Percentiles rank a stretch among this genome's conserved stretches.
These are phyloP conservation scores for Propithecus deckenii DNA, from an alignment of 2,797 vertebrate species.

Conservation along the genomic window DNA sequence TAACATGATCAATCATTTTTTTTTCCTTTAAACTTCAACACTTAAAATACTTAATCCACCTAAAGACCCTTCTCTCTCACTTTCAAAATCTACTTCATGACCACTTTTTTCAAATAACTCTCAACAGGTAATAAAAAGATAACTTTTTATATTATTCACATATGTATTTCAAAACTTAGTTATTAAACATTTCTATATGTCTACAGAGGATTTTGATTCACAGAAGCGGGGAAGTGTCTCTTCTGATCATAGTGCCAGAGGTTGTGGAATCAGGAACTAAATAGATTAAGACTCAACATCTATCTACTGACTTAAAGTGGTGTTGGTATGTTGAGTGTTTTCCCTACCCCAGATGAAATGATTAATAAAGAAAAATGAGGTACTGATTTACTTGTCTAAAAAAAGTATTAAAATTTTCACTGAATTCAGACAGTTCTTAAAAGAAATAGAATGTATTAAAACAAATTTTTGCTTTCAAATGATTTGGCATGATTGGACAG, in stretches of 20 bases:
- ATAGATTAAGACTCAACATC: background rate
- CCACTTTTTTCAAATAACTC: background rate
- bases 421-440: background rate
- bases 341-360: background rate
- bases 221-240: background rate
- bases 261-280: background rate
- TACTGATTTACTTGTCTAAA: background rate
- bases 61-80: background rate
- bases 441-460: background rate
- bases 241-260: background rate
- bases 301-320: background rate
- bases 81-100: background rate
- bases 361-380: background rate
- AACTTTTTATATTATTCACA: background rate
- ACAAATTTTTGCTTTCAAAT: background rate
- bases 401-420: background rate
- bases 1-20: background rate
- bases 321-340: background rate
- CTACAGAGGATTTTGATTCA: background rate
- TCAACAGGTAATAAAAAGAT: background rate
- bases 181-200: background rate
- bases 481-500: background rate
- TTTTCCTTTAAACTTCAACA: background rate
- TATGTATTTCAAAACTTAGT: background rate
- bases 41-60: background rate